A percentile compares a stretch with the other conserved stretches of the same genome.
These are phyloP conservation scores for Scaptomyza montana DNA, from an alignment of 1,140 invertebrate species.

Conservation along the genomic window DNA sequence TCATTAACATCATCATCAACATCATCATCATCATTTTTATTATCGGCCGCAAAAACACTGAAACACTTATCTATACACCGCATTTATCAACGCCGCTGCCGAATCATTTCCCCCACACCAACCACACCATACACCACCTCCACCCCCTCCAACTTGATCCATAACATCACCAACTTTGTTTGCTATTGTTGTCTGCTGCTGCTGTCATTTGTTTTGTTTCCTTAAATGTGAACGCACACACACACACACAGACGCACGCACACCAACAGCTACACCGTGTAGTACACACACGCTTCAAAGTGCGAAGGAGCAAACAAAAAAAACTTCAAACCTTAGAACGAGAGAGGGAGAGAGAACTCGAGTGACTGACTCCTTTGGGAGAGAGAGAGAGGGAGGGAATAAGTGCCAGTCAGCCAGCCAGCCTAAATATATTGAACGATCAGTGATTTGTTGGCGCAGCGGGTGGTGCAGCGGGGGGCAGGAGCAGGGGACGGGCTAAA, in stretches of 20 bases:
- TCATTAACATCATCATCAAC: conserved; percentile 38
- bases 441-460: not conserved
- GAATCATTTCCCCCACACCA: conserved; percentile 8
- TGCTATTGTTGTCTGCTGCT: conserved; percentile 78
- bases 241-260: conserved; percentile 7
- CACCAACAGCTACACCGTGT: not conserved
- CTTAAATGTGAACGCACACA: conserved; percentile 45
- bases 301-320: conserved; percentile 47
- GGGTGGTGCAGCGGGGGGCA: not conserved
- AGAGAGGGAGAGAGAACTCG: conserved; percentile 16
- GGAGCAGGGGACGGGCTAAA: conserved; percentile 6
- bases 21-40: conserved; percentile 29
- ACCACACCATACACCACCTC: not conserved
- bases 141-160: conserved; percentile 17
- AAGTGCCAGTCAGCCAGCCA: not conserved
- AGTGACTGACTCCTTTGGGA: not conserved
- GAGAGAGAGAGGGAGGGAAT: not conserved
- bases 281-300: conserved; percentile 1
- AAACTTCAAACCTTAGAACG: conserved; percentile 12
- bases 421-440: conserved; percentile 1
- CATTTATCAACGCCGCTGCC: conserved; percentile 53
- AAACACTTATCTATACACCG: conserved; percentile 57
- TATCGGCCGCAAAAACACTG: conserved; percentile 30
- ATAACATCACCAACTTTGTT: conserved; percentile 58
- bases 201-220: conserved; percentile 58